Evolutionary conservation across 2,113 vertebrate genomes (phyloP), one percentile per base, ranked within the genome.

Genomic region (Myodes glareolus): DNA sequence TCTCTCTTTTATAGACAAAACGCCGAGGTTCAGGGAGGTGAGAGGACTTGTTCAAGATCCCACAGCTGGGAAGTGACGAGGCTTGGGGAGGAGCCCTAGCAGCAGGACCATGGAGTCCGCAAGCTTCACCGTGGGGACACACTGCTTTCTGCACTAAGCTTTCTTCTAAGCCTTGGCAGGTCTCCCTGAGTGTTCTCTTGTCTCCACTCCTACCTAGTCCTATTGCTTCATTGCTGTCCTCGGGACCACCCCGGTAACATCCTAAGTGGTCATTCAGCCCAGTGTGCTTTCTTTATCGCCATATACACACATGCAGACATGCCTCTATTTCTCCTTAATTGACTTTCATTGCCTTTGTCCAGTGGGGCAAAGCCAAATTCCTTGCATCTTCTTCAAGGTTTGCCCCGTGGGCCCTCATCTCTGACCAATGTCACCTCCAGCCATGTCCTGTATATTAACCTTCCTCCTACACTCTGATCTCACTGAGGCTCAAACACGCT

Each of bases 81-180:
- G 67, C 70, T 39, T 58, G 73, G 58, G 25, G 19, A 3, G 45
- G 92, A 77, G 50, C 31, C 25, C 10, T 33, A 23, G 73, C 39
- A n/a, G 47, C 27, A 55, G 77, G 25, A 36, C 47, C 4, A 0
- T 17, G 12, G 52, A n/a, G 13, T 9, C 47, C 13, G 0, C 7
- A 29, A 14, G 12, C 45, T 72, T 82, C 3, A 11, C 21, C 1
- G 3, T 0, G 8, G 21, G 39, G n/a, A 36, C 2, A 0, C 0
- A 0, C 10, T n/a, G 3, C 33, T 16, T 61, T 47, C 61, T 8
- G 3, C 2, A 1, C 2, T 19, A 2, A 36, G 25, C 4, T 17
- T 58, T 75, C 9, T 27, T 63, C n/a, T 0, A 5, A 3, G 27
- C 5, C n/a, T 19, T 10, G 13, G 11, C 1, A 13, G 12, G 2